A percentile compares a stretch with the other conserved stretches of the same genome.
These are phyloP conservation scores for Ornithorhynchus anatinus DNA, from an alignment of 2,113 vertebrate species.

Conservation along the genomic window DNA sequence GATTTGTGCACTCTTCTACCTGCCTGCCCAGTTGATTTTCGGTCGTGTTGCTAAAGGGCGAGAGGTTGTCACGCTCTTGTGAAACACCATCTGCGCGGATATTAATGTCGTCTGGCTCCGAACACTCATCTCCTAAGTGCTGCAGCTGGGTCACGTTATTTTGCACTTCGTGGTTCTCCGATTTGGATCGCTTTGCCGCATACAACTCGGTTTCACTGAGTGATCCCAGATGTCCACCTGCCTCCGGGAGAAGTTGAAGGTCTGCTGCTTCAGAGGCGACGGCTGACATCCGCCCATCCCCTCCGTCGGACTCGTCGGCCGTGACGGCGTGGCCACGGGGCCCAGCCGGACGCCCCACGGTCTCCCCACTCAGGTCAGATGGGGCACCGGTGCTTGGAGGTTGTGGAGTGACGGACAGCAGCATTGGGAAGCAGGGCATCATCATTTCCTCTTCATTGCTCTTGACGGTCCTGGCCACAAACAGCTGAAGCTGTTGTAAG, in stretches of 20 bases:
- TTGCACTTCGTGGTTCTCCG: background rate
- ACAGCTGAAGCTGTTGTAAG: slow-evolving; percentile 65
- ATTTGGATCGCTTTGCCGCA: background rate
- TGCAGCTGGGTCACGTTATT: slow-evolving; percentile 14
- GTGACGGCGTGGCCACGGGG: background rate
- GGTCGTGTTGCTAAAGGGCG: background rate
- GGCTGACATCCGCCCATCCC: fast-evolving
- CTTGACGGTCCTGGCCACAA: slow-evolving; percentile 61
- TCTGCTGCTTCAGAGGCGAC: background rate
- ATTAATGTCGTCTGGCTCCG: background rate
- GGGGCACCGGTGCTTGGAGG: background rate
- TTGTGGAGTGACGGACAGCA: slow-evolving; percentile 13
- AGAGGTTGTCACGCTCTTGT: slow-evolving; percentile 39
- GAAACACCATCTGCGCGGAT: slow-evolving; percentile 33
- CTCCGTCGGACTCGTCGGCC: fast-evolving
- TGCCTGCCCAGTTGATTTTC: slow-evolving; percentile 41
- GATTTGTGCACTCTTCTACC: slow-evolving; percentile 26
- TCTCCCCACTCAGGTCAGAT: slow-evolving; percentile 1
- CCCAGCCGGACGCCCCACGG: fast-evolving
- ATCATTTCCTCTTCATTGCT: slow-evolving; percentile 59
- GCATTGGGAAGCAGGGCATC: slow-evolving; percentile 21
- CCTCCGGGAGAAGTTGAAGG: background rate
- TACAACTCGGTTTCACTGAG: background rate
- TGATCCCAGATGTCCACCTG: background rate
- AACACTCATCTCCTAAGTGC: slow-evolving; percentile 3